Conservation (phyloP, 2,888 invertebrate genomes). For the Flexamia atlantica region DNA sequence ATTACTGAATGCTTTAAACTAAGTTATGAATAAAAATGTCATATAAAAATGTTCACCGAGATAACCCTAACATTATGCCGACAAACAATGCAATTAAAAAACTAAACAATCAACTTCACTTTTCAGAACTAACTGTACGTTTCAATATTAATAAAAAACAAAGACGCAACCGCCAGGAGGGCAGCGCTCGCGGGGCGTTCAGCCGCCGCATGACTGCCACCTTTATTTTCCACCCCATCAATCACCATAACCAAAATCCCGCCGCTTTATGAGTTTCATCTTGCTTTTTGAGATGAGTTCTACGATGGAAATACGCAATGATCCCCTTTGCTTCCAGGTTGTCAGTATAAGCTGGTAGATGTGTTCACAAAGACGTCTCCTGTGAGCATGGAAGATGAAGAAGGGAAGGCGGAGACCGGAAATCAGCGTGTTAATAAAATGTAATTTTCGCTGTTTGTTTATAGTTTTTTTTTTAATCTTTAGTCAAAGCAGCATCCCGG, state of each 20-base stretch:
- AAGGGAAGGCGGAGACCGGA: too few species aligned
- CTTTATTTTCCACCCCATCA: slow-evolving; percentile 56
- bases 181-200: neutral
- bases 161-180: neutral
- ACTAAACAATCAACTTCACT: too few species aligned
- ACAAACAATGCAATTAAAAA: too few species aligned
- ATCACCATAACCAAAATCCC: slow-evolving; percentile 49
- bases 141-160: neutral
- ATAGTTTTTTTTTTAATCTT: too few species aligned
- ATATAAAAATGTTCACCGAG: too few species aligned
- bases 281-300: slow-evolving; percentile 36
- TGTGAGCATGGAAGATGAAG: neutral
- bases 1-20: too few species aligned
- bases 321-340: neutral
- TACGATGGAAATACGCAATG: neutral
- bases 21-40: too few species aligned
- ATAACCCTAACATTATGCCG: too few species aligned
- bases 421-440: too few species aligned
- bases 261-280: slow-evolving; percentile 27
- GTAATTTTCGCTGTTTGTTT: too few species aligned
- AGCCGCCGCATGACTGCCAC: slow-evolving; percentile 1
- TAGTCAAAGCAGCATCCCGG: too few species aligned
- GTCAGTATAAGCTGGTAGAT: slow-evolving; percentile 1
- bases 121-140: too few species aligned
- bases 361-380: neutral